These are phyloP conservation scores for Anguilla pacifica DNA, from an alignment of 2,797 vertebrate genomes.

Conservation along the genomic window DNA sequence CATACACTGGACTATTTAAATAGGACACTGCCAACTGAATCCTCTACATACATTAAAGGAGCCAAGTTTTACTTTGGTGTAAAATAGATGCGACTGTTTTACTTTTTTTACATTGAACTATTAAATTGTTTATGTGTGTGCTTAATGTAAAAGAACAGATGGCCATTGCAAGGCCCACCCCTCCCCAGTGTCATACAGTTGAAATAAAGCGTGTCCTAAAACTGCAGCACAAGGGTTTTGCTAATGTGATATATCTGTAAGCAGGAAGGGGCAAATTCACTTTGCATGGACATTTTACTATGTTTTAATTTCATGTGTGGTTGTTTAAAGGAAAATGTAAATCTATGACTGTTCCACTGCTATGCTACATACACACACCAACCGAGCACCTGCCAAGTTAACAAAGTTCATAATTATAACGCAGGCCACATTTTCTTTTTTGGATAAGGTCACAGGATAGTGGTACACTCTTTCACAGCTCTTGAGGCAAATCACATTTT, in stretches of 20 bases:
- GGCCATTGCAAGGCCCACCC: too few relatives aligned
- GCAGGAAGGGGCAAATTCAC: too few relatives aligned
- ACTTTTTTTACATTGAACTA: background rate
- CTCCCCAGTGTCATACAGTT: too few relatives aligned
- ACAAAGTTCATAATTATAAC: background rate
- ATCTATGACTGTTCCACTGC: background rate
- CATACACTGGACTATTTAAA: background rate
- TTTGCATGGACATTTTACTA: too few relatives aligned
- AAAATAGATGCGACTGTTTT: background rate
- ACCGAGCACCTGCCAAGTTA: background rate
- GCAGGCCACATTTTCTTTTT: background rate
- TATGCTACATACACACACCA: background rate
- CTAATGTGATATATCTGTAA: background rate
- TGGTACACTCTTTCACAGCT: background rate
- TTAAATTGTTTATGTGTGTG: too few relatives aligned
- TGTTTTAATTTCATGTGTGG: background rate
- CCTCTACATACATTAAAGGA: background rate
- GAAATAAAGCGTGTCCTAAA: too few relatives aligned
- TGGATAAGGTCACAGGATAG: background rate
- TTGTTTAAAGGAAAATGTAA: background rate
- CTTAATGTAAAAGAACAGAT: too few relatives aligned
- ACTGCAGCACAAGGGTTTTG: background rate
- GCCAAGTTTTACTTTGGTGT: background rate
- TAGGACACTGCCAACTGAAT: background rate
- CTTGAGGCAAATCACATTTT: background rate